Conservation (phyloP, 2,888 invertebrate genomes). For the Opisthograptis luteolata region DNA sequence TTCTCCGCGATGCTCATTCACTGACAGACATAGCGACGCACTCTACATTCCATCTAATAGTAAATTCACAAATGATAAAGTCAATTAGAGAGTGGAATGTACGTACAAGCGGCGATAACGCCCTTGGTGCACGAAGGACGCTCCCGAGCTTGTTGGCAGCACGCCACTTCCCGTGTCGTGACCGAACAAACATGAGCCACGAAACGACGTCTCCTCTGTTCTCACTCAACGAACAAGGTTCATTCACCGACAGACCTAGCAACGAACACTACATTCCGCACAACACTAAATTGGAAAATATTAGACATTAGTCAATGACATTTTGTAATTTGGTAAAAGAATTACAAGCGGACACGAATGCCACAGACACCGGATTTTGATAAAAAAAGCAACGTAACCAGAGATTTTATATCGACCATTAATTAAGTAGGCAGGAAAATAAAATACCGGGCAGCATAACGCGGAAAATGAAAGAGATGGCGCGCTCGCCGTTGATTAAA, state of each 20-base stretch:
- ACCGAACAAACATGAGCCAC: conserved; percentile 33
- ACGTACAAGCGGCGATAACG: conserved; percentile 53
- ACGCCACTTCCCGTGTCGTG: conserved; percentile 58
- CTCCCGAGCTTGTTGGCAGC: conserved; percentile 59
- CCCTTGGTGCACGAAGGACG: conserved; percentile 48
- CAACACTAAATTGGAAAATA: conserved; percentile 47
- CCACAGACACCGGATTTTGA: conserved; percentile 32
- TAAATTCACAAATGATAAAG: conserved; percentile 39
- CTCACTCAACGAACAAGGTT: conserved; percentile 43
- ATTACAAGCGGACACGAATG: conserved; percentile 42
- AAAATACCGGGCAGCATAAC: conserved; percentile 31
- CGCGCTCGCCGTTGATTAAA: conserved; percentile 26
- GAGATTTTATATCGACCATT: conserved; percentile 26
- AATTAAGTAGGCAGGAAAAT: conserved; percentile 32
- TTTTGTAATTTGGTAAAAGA: conserved; percentile 45
- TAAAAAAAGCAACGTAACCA: conserved; percentile 23
- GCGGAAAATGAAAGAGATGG: conserved; percentile 30
- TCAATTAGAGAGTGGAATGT: conserved; percentile 48
- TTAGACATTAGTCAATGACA: conserved; percentile 45
- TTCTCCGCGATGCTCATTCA: conserved; percentile 4
- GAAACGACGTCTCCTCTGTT: conserved; percentile 30
- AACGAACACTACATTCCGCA: conserved; percentile 31
- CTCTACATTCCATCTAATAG: conserved; percentile 7
- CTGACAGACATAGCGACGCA: conserved; percentile 5
- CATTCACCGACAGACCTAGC: conserved; percentile 49